A percentile compares a stretch with the other conserved stretches of the same genome.
These are phyloP conservation scores for Rhimphoctona megacephalus DNA, from an alignment of 2,888 invertebrate species.

Conservation along the genomic window DNA sequence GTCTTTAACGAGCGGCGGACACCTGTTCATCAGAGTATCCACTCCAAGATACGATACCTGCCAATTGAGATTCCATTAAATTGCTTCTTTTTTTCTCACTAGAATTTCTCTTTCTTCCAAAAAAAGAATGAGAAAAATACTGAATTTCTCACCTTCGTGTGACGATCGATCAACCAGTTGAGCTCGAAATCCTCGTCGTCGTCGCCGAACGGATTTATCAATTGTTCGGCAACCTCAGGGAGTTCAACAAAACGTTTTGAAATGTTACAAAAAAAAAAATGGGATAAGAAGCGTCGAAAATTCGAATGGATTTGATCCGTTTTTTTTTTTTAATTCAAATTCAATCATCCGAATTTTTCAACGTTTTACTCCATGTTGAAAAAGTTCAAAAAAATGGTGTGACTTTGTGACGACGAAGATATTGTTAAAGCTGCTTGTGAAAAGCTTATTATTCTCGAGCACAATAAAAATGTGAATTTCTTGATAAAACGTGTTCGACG, in stretches of 20 bases:
- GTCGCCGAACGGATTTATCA: constrained; percentile 89
- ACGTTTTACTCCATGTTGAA: not conserved
- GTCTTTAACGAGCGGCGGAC: constrained; percentile 86
- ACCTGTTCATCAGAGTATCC: constrained; percentile 85
- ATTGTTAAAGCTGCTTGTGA: not conserved
- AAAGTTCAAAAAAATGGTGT: not conserved
- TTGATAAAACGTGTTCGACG: not conserved
- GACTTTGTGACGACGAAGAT: not conserved
- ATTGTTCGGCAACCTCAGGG: constrained; percentile 87
- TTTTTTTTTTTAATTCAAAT: not conserved
- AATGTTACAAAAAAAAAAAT: not conserved
- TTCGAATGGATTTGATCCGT: not conserved
- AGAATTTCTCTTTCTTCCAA: not conserved
- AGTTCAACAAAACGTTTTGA: not conserved
- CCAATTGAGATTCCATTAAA: constrained; percentile 9
- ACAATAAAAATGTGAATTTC: constrained; percentile 10
- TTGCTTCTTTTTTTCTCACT: not conserved
- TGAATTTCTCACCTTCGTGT: constrained; percentile 85
- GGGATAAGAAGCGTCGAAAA: not conserved
- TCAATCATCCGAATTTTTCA: not conserved
- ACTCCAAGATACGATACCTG: constrained; percentile 87
- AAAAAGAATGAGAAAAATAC: constrained; percentile 13
- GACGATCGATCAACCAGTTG: constrained; percentile 88
- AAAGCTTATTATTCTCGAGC: not conserved
- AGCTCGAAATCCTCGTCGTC: constrained; percentile 88